Evolutionary conservation across 2,113 vertebrate species (phyloP).

Genomic region (Pholis gunnellus): DNA sequence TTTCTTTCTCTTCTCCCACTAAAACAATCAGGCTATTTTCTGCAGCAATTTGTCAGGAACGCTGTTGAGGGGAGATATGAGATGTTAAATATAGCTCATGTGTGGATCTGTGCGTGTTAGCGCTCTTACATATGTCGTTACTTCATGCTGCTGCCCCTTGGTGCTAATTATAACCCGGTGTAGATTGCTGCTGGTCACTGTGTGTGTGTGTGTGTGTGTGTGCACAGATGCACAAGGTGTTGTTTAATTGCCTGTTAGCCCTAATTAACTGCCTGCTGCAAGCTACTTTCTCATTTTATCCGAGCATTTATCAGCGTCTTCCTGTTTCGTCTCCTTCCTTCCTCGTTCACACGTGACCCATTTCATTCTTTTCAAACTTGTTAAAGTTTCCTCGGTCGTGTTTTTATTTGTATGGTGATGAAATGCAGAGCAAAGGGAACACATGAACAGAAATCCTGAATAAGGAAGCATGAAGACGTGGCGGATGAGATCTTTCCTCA

Average conservation of each 20-base stretch:
- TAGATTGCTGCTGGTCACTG: constrained; percentile 47
- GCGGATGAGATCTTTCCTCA: too few relatives aligned
- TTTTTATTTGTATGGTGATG: too few relatives aligned
- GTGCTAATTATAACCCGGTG: constrained; percentile 70
- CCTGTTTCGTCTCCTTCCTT: constrained; percentile 11
- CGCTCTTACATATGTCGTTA: constrained; percentile 53
- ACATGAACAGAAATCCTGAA: too few relatives aligned
- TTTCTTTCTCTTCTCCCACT: constrained; percentile 28
- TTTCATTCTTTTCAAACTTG: background rate
- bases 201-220: constrained; percentile 15
- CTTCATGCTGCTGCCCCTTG: constrained; percentile 58
- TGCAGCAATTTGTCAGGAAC: constrained; percentile 69
- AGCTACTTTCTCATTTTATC: constrained; percentile 32
- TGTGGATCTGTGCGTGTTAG: constrained; percentile 39
- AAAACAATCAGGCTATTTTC: constrained; percentile 82
- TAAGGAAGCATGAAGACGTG: too few relatives aligned
- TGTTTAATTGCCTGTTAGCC: constrained; percentile 24
- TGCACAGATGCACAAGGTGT: constrained; percentile 5
- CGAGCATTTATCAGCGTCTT: constrained; percentile 14
- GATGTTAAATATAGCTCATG: constrained; percentile 69
- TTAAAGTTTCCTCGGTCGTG: too few relatives aligned
- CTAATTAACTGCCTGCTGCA: constrained; percentile 54
- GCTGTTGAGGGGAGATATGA: constrained; percentile 63
- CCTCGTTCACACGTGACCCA: constrained; percentile 5
- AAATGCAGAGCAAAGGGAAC: too few relatives aligned